Percentiles rank a stretch among this genome's conserved stretches.
These are phyloP conservation scores for Sericinus montela DNA, from an alignment of 2,888 invertebrate species.

Conservation along the genomic window DNA sequence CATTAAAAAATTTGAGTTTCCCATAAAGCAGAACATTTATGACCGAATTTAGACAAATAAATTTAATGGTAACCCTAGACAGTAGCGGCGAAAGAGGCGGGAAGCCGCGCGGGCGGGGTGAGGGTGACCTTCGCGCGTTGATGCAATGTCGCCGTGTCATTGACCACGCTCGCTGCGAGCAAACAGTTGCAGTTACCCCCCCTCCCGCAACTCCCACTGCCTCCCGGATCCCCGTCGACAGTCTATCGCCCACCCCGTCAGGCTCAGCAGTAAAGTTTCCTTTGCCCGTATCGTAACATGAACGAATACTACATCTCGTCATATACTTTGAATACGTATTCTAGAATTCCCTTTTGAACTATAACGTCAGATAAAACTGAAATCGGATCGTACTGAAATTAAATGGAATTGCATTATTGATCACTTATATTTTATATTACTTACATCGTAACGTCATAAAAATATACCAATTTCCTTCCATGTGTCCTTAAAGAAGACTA, in stretches of 20 bases:
- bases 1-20: too few species aligned
- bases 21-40: background rate
- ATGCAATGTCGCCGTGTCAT: constrained; percentile 79
- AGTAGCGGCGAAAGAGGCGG: constrained; percentile 38
- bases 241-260: constrained; percentile 20
- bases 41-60: constrained; percentile 27
- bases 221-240: constrained; percentile 37
- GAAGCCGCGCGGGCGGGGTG: constrained; percentile 35
- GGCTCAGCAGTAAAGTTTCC: constrained; percentile 4
- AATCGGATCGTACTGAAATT: too few species aligned
- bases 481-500: too few species aligned
- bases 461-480: too few species aligned
- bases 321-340: too few species aligned
- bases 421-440: too few species aligned
- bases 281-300: background rate
- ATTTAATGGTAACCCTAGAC: constrained; percentile 25
- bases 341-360: too few species aligned
- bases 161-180: constrained; percentile 55
- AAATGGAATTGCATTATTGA: too few species aligned
- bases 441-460: too few species aligned
- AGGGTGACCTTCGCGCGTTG: constrained; percentile 73
- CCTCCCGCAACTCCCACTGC: constrained; percentile 25
- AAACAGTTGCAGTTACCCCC: constrained; percentile 37
- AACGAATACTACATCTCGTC: too few species aligned
- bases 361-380: too few species aligned